Conservation (phyloP, 2,113 vertebrate genomes). For the Choloepus hoffmanni region DNA sequence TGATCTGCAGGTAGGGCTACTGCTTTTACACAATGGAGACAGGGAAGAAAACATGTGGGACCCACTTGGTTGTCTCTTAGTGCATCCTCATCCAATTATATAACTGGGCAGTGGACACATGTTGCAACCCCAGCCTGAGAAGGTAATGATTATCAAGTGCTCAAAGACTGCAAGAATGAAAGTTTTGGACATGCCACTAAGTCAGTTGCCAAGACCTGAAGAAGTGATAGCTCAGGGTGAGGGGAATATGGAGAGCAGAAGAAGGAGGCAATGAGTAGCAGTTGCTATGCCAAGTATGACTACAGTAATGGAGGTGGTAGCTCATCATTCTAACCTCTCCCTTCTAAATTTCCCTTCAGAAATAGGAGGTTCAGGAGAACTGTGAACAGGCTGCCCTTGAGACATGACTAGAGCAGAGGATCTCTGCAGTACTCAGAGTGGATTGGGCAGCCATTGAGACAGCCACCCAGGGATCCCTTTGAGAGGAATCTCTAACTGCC, state of each 20-base stretch:
- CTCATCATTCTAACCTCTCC: accelerated
- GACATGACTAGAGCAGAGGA: accelerated
- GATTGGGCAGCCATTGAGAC: accelerated
- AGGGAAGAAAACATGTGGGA: accelerated
- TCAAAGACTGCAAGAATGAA: accelerated
- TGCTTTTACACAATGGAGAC: neutral
- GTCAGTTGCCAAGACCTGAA: accelerated
- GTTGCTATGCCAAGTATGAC: neutral
- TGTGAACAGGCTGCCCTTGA: too few species aligned
- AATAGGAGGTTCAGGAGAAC: neutral
- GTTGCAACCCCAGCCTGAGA: neutral
- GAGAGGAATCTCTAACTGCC: neutral
- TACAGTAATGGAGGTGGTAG: accelerated
- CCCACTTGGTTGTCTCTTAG: too few species aligned
- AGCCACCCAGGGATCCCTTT: accelerated
- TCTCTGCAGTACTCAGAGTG: accelerated
- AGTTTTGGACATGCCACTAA: too few species aligned
- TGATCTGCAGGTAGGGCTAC: too few species aligned
- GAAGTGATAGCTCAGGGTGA: accelerated
- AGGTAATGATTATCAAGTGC: accelerated
- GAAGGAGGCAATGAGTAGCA: accelerated
- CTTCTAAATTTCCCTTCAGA: neutral
- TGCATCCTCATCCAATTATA: neutral
- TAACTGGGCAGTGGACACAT: accelerated
- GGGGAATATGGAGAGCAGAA: accelerated